Percentiles rank a stretch among this genome's conserved stretches.
phyloP scores from a whole-genome alignment of 2,797 vertebrate genomes.

The Alauda arvensis region DNA sequence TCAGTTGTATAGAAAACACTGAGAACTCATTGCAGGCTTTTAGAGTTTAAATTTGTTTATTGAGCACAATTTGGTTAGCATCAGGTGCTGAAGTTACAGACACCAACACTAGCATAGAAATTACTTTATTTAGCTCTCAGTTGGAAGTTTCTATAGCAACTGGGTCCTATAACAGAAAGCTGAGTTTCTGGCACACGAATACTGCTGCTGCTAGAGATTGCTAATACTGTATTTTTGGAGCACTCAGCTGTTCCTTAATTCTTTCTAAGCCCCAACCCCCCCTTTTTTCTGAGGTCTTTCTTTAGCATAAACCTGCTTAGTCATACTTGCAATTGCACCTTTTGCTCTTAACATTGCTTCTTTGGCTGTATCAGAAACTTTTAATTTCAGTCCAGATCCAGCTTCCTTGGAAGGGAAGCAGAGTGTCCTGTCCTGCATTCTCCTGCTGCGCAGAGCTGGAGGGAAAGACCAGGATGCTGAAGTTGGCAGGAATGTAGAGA shows the following conservation, averaged over 20 bases:
- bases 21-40: conserved; percentile 65
- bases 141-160: conserved; percentile 82
- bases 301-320: conserved; percentile 49
- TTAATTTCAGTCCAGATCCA: conserved; percentile 14
- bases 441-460: neutral
- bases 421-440: neutral
- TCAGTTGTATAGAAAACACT: conserved; percentile 68
- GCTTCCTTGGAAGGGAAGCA: conserved; percentile 9
- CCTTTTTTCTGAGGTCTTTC: neutral
- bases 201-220: conserved; percentile 35
- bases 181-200: conserved; percentile 60
- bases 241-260: conserved; percentile 31
- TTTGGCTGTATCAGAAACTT: neutral
- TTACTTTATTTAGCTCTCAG: conserved; percentile 79
- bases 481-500: neutral
- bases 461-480: neutral
- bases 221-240: conserved; percentile 49
- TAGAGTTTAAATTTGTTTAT: conserved; percentile 78
- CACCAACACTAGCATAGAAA: conserved; percentile 77
- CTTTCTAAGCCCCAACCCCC: neutral
- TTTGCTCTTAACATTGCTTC: conserved; percentile 13
- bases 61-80: conserved; percentile 76
- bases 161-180: conserved; percentile 65
- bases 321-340: conserved; percentile 46
- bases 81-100: conserved; percentile 74